These are phyloP conservation scores for Chiloscyllium punctatum DNA, from an alignment of 2,797 vertebrate species.

Conservation along the genomic window DNA sequence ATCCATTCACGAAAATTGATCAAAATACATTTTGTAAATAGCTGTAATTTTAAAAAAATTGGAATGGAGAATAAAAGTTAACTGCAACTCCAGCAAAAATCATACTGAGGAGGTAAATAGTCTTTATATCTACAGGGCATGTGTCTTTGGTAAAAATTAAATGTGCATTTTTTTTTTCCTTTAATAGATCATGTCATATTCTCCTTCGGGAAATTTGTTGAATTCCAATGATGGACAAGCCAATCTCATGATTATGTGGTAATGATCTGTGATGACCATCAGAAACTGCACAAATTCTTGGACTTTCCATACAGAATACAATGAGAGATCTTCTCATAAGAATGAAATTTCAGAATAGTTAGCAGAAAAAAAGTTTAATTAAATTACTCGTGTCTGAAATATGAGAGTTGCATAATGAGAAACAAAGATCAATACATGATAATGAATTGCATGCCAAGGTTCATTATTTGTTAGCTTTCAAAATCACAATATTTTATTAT, in stretches of 20 bases:
- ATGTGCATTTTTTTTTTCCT: not conserved
- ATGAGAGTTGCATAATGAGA: conserved; percentile 19
- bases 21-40: not conserved
- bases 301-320: not conserved
- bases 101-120: not conserved
- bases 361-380: conserved; percentile 17
- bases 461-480: conserved; percentile 6
- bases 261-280: not conserved
- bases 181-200: not conserved
- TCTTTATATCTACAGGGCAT: not conserved
- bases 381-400: conserved; percentile 12
- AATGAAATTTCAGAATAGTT: conserved; percentile 26
- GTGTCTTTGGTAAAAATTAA: not conserved
- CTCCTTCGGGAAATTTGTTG: not conserved
- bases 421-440: not conserved
- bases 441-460: conserved; percentile 10
- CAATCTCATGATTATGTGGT: not conserved
- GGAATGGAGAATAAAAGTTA: not conserved
- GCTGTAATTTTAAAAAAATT: not conserved
- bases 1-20: not conserved
- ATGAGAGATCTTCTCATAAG: not conserved
- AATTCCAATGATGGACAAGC: not conserved
- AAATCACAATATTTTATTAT: conserved; percentile 10
- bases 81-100: not conserved
- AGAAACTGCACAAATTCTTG: not conserved